phyloP scores from a whole-genome alignment of 2,888 invertebrate species.

The Thecophora atra region DNA sequence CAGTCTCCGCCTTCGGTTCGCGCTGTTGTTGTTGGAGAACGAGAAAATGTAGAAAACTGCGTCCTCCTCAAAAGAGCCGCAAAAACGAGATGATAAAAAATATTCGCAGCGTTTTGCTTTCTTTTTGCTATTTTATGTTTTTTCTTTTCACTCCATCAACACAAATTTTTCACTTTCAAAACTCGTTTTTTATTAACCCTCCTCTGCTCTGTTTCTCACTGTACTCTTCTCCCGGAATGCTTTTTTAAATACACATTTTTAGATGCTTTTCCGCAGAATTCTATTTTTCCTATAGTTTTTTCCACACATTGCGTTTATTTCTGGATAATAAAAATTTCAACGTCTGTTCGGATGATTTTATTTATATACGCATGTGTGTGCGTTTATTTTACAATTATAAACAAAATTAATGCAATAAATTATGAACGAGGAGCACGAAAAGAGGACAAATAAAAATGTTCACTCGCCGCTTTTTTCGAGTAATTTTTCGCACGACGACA shows the following conservation, averaged over 20 bases:
- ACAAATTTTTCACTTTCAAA: background rate
- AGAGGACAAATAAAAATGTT: slow-evolving; percentile 20
- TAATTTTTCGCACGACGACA: too few relatives aligned
- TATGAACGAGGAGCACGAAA: slow-evolving; percentile 15
- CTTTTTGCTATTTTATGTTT: slow-evolving; percentile 13
- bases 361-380: background rate
- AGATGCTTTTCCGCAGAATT: slow-evolving; percentile 20
- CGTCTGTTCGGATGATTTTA: slow-evolving; percentile 6
- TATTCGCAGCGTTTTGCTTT: slow-evolving; percentile 22
- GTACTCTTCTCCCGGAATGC: slow-evolving; percentile 26
- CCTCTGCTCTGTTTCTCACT: background rate
- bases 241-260: slow-evolving; percentile 33
- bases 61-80: background rate
- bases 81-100: background rate
- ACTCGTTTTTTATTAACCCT: background rate
- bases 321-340: slow-evolving; percentile 23
- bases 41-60: slow-evolving; percentile 16
- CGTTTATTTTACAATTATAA: slow-evolving; percentile 27
- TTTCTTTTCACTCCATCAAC: background rate
- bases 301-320: slow-evolving; percentile 7
- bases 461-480: too few relatives aligned
- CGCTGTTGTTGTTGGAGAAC: background rate
- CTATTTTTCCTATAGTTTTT: slow-evolving; percentile 15
- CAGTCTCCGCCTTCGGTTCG: background rate
- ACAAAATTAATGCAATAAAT: slow-evolving; percentile 32